Evolutionary conservation across 2,113 vertebrate species (phyloP), one percentile per base, ranked within the genome.

Genomic region (Percopsis transmontana): DNA sequence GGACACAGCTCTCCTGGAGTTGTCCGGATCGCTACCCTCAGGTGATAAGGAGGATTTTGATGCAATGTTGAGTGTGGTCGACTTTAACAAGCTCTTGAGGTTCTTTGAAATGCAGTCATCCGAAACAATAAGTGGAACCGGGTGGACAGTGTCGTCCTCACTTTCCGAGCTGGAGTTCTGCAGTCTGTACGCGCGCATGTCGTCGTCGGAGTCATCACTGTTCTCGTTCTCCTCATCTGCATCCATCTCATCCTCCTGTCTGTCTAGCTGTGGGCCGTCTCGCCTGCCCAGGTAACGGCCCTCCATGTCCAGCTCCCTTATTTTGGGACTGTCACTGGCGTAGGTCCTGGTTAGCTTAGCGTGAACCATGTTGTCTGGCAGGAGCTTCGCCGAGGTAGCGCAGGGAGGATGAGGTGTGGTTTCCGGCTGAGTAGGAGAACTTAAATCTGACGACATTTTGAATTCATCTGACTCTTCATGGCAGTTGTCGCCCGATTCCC

Each of bases 191-290:
- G 92, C 94, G 21, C 93, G 93, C 70, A 94, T 83, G 61, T 98
- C 97, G 0, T 98, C 97, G 0, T 98, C 96, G 0, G 97, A 98
- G 76, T 98, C 95, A 0, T 97, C 97, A 2, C 97, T 99, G 91
- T 97, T 97, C 70, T 96, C 97, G n/a, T 97, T 95, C 76, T 99
- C 97, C 81, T 99, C 96, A 3, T 93, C 92, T 0, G 91, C 92
- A 2, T 93, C 92, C 19, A 94, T 87, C 0, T 94, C 95, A 0
- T 98, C 96, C 82, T 98, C 95, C 0, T 87, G 85, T 71, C 0
- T 93, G 54, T 61, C 94, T 15, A 57, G 3, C 10, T 89, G 89
- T 0, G 90, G 79, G 51, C 90, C 87, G 0, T 93, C 91, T 0
- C 94, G 88, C 45, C 95, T 96, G 27, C 95, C 94, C 0, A 99